Base-by-base conservation (phyloP, 2,113 vertebrate genomes). In the Elachura formosa region DNA sequence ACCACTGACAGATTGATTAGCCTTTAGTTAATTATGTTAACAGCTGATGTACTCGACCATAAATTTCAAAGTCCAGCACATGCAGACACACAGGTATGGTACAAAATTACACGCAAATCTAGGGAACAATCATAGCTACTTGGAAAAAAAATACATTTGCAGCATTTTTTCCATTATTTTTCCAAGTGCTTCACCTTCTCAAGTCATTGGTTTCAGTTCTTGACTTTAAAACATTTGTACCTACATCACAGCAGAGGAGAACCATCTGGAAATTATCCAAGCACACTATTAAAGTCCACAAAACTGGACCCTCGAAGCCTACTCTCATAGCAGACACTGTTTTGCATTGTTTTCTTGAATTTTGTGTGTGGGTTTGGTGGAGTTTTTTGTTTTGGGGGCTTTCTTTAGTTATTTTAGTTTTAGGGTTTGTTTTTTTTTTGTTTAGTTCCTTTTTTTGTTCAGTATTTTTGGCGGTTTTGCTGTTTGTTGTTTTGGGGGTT, bases 41-140 rank as follows among this genome's bases (percentile, higher is more conserved):
- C 1, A 64, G 40, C 6, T 62, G 8, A 45, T 24, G 7, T 36
- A 66, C 15, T 69, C 29, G 21, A 40, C 11, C 25, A 64, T 21
- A 46, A 67, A 52, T 61, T 84, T 68, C 20, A 1, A 84, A 69
- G 12, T 36, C 48, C 68, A 58, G 64, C 21, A 33, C 4, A 45
- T 3, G 18, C 40, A 79, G 25, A 40, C 31, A 36, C 12, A 86
- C 8, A 74, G 18, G 24, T 33, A 52, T 5, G 16, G 71, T 5
- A 77, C 4, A 51, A 17, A 79, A 66, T 19, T 0, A 0, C 20
- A 72, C 0, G 0, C 6, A 56, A 20, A 71, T 52, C 12, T 58
- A n/a, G n/a, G n/a, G n/a, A n/a, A n/a, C n/a, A n/a, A n/a, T n/a
- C n/a, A n/a, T 43, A 41, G 43, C 43, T 43, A 43, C 25, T 28